Evolutionary conservation across 2,113 vertebrate species (phyloP).

Genomic region (Rhynchomys soricoides): DNA sequence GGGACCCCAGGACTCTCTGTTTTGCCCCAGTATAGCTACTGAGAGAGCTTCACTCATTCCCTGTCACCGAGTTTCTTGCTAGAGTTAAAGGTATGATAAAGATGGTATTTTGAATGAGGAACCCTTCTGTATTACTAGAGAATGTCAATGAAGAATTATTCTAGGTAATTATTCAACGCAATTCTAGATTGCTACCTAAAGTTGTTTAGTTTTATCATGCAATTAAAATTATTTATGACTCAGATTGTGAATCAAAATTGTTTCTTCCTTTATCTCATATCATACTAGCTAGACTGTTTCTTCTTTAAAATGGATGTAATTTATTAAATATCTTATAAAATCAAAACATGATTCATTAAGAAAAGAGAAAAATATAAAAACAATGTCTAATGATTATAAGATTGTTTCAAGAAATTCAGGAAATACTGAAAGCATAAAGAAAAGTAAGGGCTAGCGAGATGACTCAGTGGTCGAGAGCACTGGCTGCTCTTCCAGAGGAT

Average conservation of each 20-base stretch:
- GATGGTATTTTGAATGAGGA: background rate
- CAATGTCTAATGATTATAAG: slow-evolving; percentile 15
- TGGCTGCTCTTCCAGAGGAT: background rate
- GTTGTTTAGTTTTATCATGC: slow-evolving; percentile 29
- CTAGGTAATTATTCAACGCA: background rate
- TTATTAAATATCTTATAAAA: slow-evolving; percentile 40
- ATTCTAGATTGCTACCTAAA: slow-evolving; percentile 22
- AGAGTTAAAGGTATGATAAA: background rate
- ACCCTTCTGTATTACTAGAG: background rate
- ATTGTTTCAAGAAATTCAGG: background rate
- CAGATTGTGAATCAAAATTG: slow-evolving; percentile 20
- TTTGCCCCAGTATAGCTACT: background rate
- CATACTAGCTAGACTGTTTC: slow-evolving; percentile 4
- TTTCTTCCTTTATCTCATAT: slow-evolving; percentile 30
- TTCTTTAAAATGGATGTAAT: slow-evolving; percentile 48
- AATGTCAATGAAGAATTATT: background rate
- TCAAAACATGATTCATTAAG: slow-evolving; percentile 24
- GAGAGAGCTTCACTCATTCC: background rate
- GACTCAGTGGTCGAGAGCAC: background rate
- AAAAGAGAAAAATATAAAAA: background rate
- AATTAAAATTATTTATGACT: slow-evolving; percentile 25
- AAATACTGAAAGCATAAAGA: background rate
- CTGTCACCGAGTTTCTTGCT: background rate
- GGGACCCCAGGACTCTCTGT: background rate
- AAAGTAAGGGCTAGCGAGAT: background rate